Percentiles rank a stretch among this genome's conserved stretches.
Evolutionary conservation across 2,888 invertebrate genomes (phyloP).

Genomic region (Anaspis maculata): DNA sequence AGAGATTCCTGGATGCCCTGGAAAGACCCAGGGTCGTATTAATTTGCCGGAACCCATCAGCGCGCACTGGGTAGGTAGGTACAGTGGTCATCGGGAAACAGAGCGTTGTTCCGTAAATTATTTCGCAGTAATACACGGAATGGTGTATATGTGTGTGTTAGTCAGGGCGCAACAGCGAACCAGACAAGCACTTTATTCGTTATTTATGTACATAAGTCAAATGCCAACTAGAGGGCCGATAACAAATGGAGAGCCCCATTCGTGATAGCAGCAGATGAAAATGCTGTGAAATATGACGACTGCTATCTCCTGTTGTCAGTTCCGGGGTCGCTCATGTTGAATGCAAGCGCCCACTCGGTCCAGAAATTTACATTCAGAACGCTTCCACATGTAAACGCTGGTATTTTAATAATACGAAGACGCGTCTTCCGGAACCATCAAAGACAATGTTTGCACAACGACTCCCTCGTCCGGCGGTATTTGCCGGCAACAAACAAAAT

Average conservation of each 20-base stretch:
- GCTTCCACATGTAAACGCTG: not conserved
- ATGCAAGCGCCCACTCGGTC: too few relatives aligned
- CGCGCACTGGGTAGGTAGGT: too few relatives aligned
- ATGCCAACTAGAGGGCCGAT: slow-evolving; percentile 18
- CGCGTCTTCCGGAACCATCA: not conserved
- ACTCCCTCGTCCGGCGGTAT: too few relatives aligned
- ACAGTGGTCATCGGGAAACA: too few relatives aligned
- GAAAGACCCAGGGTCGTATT: too few relatives aligned
- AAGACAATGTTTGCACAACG: not conserved
- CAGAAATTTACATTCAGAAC: slow-evolving; percentile 7
- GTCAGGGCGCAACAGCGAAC: slow-evolving; percentile 6
- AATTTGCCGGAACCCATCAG: too few relatives aligned
- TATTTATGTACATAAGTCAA: slow-evolving; percentile 19
- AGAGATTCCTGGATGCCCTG: too few relatives aligned
- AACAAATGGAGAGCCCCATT: slow-evolving; percentile 19
- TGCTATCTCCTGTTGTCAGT: slow-evolving; percentile 19
- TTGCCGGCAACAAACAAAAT: too few relatives aligned
- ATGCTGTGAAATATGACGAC: slow-evolving; percentile 22
- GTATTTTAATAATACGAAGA: not conserved
- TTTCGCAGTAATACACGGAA: too few relatives aligned
- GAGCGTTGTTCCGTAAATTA: too few relatives aligned
- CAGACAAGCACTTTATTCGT: slow-evolving; percentile 18
- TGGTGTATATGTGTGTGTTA: too few relatives aligned
- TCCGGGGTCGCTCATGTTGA: slow-evolving; percentile 9
- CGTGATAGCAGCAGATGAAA: slow-evolving; percentile 21